Percentiles rank a stretch among this genome's conserved stretches.
These are phyloP conservation scores for Holothuria leucospilota DNA, from an alignment of 53 echinoderm and acorn worm species.

Conservation along the genomic window DNA sequence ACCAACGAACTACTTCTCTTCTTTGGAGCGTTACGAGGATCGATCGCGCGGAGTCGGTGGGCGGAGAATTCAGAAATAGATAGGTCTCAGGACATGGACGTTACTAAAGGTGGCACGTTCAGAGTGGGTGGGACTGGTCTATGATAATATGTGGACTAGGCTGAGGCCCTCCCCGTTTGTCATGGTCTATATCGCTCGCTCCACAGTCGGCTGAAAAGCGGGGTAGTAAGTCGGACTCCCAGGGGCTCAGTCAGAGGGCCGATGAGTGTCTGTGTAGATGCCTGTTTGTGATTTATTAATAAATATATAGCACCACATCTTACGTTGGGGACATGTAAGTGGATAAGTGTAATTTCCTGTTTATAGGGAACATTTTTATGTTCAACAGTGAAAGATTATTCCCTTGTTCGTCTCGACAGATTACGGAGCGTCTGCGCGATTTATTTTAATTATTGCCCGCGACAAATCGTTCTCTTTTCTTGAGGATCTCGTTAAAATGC, in stretches of 20 bases:
- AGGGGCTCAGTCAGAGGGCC: not conserved
- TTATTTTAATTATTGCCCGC: slow-evolving; percentile 19
- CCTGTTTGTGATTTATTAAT: slow-evolving; percentile 22
- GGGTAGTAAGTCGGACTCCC: slow-evolving; percentile 14
- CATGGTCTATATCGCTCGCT: slow-evolving; percentile 2
- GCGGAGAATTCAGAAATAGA: not conserved
- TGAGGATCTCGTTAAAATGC: too few species aligned
- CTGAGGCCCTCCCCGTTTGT: too few species aligned
- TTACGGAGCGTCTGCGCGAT: not conserved
- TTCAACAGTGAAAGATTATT: slow-evolving; percentile 29
- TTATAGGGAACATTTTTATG: slow-evolving; percentile 45
- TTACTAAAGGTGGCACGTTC: not conserved
- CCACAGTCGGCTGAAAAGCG: slow-evolving; percentile 7
- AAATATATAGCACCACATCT: not conserved
- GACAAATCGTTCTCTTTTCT: too few species aligned
- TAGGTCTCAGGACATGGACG: not conserved
- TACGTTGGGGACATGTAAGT: slow-evolving; percentile 24
- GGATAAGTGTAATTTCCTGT: slow-evolving; percentile 43
- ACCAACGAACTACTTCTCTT: slow-evolving; percentile 26
- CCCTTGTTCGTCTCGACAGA: not conserved
- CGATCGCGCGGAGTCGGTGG: slow-evolving; percentile 8
- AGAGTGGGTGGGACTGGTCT: not conserved
- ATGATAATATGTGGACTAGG: too few species aligned
- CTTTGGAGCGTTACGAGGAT: not conserved
- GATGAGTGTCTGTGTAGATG: slow-evolving; percentile 9